These are phyloP conservation scores for Argentina silus DNA, from an alignment of 2,797 vertebrate species.

Conservation along the genomic window DNA sequence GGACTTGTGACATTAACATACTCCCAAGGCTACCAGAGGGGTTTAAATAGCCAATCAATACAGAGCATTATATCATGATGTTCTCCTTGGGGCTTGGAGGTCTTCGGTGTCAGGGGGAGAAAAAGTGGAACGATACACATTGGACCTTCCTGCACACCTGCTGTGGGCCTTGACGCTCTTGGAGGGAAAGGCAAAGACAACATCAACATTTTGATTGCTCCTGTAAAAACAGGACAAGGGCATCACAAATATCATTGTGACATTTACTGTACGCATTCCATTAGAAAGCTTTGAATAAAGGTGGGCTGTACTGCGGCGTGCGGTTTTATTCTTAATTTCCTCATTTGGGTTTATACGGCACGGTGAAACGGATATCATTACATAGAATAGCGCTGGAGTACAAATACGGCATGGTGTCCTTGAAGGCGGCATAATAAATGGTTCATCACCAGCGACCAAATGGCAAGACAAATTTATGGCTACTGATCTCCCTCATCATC, in stretches of 20 bases:
- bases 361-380: constrained; percentile 80
- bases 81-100: constrained; percentile 66
- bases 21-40: constrained; percentile 78
- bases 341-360: constrained; percentile 78
- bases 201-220: constrained; percentile 59
- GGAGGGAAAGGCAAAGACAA: constrained; percentile 35
- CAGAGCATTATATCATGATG: constrained; percentile 75
- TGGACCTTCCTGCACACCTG: constrained; percentile 14
- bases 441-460: constrained; percentile 79
- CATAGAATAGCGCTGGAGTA: constrained; percentile 75
- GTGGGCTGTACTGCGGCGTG: constrained; percentile 37
- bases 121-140: constrained; percentile 42
- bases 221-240: constrained; percentile 72
- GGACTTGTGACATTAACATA: constrained; percentile 77
- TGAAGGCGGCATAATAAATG: constrained; percentile 83
- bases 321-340: constrained; percentile 77
- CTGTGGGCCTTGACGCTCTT: constrained; percentile 31
- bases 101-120: constrained; percentile 55
- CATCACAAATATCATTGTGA: constrained; percentile 76
- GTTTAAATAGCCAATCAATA: constrained; percentile 84
- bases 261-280: constrained; percentile 75
- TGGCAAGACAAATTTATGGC: constrained; percentile 81
- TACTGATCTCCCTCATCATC: constrained; percentile 80
- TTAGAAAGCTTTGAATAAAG: constrained; percentile 66
- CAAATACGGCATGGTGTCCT: constrained; percentile 79